Conservation (phyloP, 2,797 vertebrate genomes). For the Girardinus metallicus region DNA sequence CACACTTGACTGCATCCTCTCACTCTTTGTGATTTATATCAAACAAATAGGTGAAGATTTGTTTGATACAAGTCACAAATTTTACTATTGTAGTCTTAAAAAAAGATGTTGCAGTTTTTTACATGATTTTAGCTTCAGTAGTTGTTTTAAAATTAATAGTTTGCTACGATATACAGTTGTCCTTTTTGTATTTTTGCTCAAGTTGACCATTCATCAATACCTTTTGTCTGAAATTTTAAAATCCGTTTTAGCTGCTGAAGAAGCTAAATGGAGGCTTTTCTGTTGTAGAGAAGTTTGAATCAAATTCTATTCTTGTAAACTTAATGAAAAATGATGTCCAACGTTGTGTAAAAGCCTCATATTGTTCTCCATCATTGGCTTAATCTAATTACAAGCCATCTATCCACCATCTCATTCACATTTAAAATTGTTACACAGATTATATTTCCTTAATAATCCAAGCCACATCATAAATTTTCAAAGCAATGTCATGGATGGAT, state of each 20-base stretch:
- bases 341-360: neutral
- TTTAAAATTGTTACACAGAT: neutral
- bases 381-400: neutral
- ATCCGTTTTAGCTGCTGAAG: neutral
- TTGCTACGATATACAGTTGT: neutral
- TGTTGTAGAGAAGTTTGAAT: neutral
- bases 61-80: neutral
- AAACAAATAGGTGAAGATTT: too few species aligned
- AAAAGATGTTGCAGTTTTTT: neutral
- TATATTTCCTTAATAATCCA: neutral
- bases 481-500: constrained; percentile 7
- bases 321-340: neutral
- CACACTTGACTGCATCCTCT: neutral
- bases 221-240: neutral
- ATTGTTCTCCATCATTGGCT: neutral
- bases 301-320: neutral
- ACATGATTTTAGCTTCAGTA: neutral
- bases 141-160: neutral
- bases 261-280: neutral
- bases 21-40: neutral
- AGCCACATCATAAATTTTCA: neutral
- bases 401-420: neutral
- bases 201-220: neutral
- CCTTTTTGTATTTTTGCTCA: neutral
- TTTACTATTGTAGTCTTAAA: neutral